Evolutionary conservation across 2,888 invertebrate species (phyloP).

Genomic region (Oligia latruncula): DNA sequence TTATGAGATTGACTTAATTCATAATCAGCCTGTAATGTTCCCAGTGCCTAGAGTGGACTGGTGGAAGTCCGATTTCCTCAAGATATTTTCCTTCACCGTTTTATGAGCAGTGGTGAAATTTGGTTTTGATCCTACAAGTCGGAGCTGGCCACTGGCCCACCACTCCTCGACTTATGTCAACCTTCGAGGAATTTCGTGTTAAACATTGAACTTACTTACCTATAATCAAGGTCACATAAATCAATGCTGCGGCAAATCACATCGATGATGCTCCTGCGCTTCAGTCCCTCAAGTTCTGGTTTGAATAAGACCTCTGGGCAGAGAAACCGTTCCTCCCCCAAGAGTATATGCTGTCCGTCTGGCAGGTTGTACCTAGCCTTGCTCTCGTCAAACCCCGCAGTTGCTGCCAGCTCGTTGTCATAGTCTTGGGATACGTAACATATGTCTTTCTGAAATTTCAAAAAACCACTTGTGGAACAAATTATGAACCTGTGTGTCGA

Average conservation of each 20-base stretch:
- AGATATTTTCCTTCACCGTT: neutral
- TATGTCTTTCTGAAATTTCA: slow-evolving; percentile 73
- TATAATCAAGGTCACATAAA: slow-evolving; percentile 92
- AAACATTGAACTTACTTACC: slow-evolving; percentile 31
- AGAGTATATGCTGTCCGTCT: slow-evolving; percentile 94
- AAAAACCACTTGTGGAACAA: slow-evolving; percentile 68
- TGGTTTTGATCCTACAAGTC: neutral
- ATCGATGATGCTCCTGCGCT: slow-evolving; percentile 94
- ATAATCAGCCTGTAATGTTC: too few species aligned
- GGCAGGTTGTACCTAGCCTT: slow-evolving; percentile 95
- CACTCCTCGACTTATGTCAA: neutral
- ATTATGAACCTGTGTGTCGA: neutral
- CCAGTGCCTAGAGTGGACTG: neutral
- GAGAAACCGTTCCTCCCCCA: slow-evolving; percentile 95
- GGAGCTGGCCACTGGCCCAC: neutral
- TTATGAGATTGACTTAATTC: neutral
- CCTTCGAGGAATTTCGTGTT: neutral
- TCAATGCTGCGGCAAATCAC: slow-evolving; percentile 90
- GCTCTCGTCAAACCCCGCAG: slow-evolving; percentile 92
- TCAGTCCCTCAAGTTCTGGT: slow-evolving; percentile 94
- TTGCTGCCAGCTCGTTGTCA: slow-evolving; percentile 65
- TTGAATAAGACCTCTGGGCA: slow-evolving; percentile 96
- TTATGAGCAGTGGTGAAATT: neutral
- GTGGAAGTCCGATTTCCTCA: neutral
- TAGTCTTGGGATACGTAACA: slow-evolving; percentile 79